A percentile compares a stretch with the other conserved stretches of the same genome.
phyloP scores from a whole-genome alignment of 2,797 vertebrate species.

The Macrochelys suwanniensis region DNA sequence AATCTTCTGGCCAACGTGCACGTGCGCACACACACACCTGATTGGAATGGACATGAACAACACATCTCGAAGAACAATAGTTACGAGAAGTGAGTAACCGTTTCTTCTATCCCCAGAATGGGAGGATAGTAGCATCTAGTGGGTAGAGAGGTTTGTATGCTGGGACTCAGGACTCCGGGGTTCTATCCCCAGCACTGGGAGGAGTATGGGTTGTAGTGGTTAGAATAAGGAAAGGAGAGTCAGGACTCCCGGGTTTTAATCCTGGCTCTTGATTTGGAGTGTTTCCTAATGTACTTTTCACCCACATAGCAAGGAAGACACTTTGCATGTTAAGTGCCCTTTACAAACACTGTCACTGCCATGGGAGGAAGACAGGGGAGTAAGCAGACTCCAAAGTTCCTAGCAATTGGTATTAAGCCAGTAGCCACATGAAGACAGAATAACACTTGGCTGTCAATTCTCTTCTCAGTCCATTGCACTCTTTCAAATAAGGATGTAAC shows the following conservation, averaged over 20 bases:
- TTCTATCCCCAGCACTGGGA: too few relatives aligned
- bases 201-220: too few relatives aligned
- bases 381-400: neutral
- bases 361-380: neutral
- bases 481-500: neutral
- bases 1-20: too few relatives aligned
- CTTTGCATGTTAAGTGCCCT: neutral
- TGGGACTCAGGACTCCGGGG: too few relatives aligned
- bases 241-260: neutral
- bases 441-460: neutral
- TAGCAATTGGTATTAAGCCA: neutral
- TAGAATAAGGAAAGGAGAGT: too few relatives aligned
- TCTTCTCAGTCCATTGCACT: neutral
- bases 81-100: too few relatives aligned
- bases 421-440: neutral
- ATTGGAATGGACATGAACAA: too few relatives aligned
- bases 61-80: too few relatives aligned
- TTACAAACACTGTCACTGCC: neutral
- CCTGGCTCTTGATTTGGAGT: neutral
- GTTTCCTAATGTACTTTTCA: neutral
- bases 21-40: too few relatives aligned
- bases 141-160: too few relatives aligned
- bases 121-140: too few relatives aligned
- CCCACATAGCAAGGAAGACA: neutral
- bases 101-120: too few relatives aligned